Evolutionary conservation across 2,888 invertebrate genomes (phyloP).

Genomic region (Uropetala carovei): DNA sequence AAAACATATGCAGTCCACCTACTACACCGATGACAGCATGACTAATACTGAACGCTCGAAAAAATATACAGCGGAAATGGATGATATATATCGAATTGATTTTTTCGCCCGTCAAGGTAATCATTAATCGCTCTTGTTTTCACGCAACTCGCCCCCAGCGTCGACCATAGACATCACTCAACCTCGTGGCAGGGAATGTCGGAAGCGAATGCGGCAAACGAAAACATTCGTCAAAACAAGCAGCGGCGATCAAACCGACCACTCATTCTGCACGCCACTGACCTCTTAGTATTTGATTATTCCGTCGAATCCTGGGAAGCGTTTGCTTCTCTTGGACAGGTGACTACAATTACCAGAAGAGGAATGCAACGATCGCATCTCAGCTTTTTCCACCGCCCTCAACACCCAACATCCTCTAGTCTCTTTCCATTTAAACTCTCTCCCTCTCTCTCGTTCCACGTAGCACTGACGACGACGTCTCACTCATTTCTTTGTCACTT

Average conservation of each 20-base stretch:
- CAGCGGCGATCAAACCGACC: neutral
- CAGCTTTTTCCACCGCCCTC: too few relatives aligned
- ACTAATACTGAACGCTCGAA: neutral
- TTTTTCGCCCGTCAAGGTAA: conserved; percentile 34
- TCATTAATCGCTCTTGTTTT: conserved; percentile 58
- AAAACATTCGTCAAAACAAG: conserved; percentile 55
- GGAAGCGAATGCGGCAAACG: conserved; percentile 32
- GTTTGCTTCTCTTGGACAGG: neutral
- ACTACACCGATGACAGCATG: neutral
- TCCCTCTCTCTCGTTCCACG: too few relatives aligned
- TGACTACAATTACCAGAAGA: neutral
- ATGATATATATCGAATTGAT: conserved; percentile 22
- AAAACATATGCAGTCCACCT: too few relatives aligned
- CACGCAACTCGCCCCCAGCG: neutral
- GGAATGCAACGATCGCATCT: neutral
- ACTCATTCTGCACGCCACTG: neutral
- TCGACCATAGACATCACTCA: conserved; percentile 43
- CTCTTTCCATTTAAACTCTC: neutral
- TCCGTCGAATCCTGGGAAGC: neutral
- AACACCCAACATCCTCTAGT: neutral
- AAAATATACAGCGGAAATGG: conserved; percentile 25
- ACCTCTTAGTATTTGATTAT: conserved; percentile 37
- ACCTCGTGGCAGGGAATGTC: conserved; percentile 36
- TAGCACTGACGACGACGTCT: too few relatives aligned
- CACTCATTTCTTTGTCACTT: too few relatives aligned